Evolutionary conservation across 2,113 vertebrate genomes (phyloP), one percentile per base, ranked within the genome.

Genomic region (Mormoops blainvillei): DNA sequence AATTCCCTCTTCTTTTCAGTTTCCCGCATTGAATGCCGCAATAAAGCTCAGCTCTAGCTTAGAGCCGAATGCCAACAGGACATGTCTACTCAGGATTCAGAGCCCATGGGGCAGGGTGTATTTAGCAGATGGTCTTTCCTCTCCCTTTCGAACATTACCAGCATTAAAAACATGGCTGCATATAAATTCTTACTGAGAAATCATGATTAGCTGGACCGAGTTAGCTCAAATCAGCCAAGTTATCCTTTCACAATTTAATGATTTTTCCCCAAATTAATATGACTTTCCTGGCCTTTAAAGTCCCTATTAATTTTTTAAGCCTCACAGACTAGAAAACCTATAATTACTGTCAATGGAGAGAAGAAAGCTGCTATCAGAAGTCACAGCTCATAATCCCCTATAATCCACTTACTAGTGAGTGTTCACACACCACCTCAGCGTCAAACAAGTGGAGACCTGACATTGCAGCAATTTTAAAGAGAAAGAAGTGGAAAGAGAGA

Each of bases 381-480:
- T 88, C 97, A 97, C n/a, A 97, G 95, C 91, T 98, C 96, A 97
- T 97, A 97, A 97, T 97, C 95, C 96, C 93, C 73, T 96, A 96
- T 52, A 94, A 82, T 65, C 94, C 95, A 96, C 95, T 98, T 89
- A 85, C 36, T 70, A 95, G 73, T 94, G 83, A 96, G 71, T 87
- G 95, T 97, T 98, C 97, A 96, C 95, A 97, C 77, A 98, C 97
- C 95, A 98, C 97, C 95, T 97, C 63, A 88, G 85, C 94, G 96
- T 97, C 92, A 97, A 96, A 91, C 85, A 43, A 97, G 91, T 77
- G 48, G 41, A 92, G 56, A 97, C 92, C 96, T 94, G 96, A 97
- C 92, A 83, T 1, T 63, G 63, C 67, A 98, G 85, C 67, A 74
- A 95, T 97, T 98, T 97, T 95, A 96, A 97, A 97, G 80, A 96